Evolutionary conservation across 2,888 invertebrate genomes (phyloP).

Genomic region (Orthosia gracilis): DNA sequence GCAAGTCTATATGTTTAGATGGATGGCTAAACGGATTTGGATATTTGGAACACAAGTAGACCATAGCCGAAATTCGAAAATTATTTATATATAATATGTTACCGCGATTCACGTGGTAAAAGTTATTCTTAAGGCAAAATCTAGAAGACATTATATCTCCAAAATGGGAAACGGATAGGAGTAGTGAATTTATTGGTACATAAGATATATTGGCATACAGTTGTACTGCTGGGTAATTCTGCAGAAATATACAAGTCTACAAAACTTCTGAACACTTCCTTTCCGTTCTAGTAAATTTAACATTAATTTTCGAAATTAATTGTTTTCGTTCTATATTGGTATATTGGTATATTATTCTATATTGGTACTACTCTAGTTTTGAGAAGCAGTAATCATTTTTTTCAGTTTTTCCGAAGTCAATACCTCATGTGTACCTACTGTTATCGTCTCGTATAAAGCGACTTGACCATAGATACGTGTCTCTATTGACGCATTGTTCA

Average conservation of each 20-base stretch:
- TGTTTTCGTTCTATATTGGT: no score
- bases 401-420: background rate
- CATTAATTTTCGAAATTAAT: background rate
- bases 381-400: background rate
- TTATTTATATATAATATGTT: no score
- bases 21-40: no score
- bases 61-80: no score
- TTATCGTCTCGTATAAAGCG: background rate
- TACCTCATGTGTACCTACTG: no score
- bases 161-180: background rate
- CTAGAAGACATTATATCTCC: no score
- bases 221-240: slow-evolving; percentile 1
- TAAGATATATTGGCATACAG: background rate
- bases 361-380: no score
- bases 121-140: no score
- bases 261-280: background rate
- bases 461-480: background rate
- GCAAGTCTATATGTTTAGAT: no score
- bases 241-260: background rate
- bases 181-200: background rate
- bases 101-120: no score
- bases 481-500: background rate
- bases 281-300: background rate
- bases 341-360: no score
- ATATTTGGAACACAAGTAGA: no score